Evolutionary conservation across 2,888 invertebrate genomes (phyloP).

Genomic region (Bellardia bayeri): DNA sequence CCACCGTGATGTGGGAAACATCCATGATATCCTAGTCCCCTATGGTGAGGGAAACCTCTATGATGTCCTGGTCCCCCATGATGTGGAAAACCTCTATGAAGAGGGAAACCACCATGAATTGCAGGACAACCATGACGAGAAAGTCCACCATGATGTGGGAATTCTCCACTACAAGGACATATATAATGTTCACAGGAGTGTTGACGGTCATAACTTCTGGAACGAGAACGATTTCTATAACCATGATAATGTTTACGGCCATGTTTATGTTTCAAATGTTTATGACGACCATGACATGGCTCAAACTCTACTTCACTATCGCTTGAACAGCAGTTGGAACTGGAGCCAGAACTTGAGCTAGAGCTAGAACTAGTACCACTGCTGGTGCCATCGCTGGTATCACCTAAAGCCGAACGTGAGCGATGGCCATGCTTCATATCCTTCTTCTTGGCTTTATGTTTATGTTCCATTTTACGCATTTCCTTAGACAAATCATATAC

Average conservation of each 20-base stretch:
- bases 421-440: conserved; percentile 38
- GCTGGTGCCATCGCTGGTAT: conserved; percentile 46
- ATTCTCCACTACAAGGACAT: background rate
- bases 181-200: conserved; percentile 31
- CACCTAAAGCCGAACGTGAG: conserved; percentile 16
- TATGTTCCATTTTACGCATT: conserved; percentile 20
- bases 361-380: conserved; percentile 74
- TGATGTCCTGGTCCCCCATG: background rate
- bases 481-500: conserved; percentile 50
- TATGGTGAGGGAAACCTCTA: background rate
- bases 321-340: conserved; percentile 25
- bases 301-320: conserved; percentile 24
- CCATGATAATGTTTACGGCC: conserved; percentile 45
- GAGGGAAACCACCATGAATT: background rate
- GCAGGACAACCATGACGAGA: no score
- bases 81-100: background rate
- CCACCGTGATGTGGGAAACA: conserved; percentile 13
- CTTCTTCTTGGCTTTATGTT: conserved; percentile 65
- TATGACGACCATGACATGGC: conserved; percentile 13
- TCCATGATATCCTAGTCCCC: background rate
- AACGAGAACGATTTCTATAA: conserved; percentile 46
- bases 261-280: conserved; percentile 46
- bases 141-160: background rate
- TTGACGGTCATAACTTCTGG: conserved; percentile 66
- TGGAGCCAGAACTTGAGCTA: conserved; percentile 67